These are phyloP conservation scores for Bradypodion pumilum DNA, from an alignment of 2,797 vertebrate species.

Conservation along the genomic window DNA sequence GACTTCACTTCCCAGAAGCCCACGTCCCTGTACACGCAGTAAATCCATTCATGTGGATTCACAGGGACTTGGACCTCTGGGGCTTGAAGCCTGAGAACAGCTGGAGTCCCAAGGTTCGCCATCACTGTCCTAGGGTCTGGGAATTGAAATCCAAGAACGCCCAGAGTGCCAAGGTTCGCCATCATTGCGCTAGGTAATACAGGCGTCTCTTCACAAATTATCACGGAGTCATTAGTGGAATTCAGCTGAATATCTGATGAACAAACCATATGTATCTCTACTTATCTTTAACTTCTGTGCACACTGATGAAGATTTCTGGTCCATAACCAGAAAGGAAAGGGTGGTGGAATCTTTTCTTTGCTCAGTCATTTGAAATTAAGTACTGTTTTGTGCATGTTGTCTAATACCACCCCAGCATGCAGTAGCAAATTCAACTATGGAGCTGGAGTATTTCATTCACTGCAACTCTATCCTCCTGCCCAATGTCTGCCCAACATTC, in stretches of 20 bases:
- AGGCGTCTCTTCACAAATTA: not conserved
- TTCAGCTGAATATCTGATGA: not conserved
- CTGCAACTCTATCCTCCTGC: not conserved
- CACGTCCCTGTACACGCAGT: too few relatives aligned
- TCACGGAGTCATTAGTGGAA: not conserved
- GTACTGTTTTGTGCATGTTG: rapidly evolving
- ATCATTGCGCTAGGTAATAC: too few relatives aligned
- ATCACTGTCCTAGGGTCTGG: too few relatives aligned
- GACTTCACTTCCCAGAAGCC: too few relatives aligned
- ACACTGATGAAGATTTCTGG: not conserved
- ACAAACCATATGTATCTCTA: not conserved
- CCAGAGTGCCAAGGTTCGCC: too few relatives aligned
- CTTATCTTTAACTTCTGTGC: not conserved
- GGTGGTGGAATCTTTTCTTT: not conserved
- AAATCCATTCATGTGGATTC: too few relatives aligned
- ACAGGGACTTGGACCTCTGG: too few relatives aligned
- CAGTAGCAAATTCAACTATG: not conserved
- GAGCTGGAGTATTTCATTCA: not conserved
- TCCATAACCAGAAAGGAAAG: not conserved
- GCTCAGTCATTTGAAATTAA: not conserved
- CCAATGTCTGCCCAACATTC: too few relatives aligned
- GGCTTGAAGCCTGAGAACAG: too few relatives aligned
- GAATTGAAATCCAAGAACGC: too few relatives aligned
- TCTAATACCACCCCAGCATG: not conserved
- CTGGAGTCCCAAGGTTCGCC: too few relatives aligned